A percentile compares a stretch with the other conserved stretches of the same genome.
These are phyloP conservation scores for Lanius ludovicianus DNA, from an alignment of 2,113 vertebrate genomes.

Conservation along the genomic window DNA sequence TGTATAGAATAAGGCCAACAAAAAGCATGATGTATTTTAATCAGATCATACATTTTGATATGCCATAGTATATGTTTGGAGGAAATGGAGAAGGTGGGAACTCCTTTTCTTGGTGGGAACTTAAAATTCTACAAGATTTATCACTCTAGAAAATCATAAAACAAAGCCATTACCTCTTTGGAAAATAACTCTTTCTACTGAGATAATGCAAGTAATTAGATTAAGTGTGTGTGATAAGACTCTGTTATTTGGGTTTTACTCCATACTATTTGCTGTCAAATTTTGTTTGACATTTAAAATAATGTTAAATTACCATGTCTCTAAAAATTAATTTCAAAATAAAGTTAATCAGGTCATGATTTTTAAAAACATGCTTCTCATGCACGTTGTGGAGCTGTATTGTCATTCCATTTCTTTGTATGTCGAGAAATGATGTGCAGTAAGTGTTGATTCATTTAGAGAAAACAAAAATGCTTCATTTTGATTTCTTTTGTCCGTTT, in stretches of 20 bases:
- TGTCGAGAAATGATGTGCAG: neutral
- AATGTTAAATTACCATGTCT: neutral
- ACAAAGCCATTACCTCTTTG: neutral
- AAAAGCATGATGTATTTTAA: neutral
- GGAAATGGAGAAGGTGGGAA: conserved; percentile 53
- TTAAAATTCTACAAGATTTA: neutral
- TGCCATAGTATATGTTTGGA: conserved; percentile 54
- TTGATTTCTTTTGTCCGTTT: conserved; percentile 70
- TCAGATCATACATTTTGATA: neutral
- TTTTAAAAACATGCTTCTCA: conserved; percentile 24
- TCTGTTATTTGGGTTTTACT: neutral
- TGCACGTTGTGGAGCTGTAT: neutral
- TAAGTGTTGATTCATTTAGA: conserved; percentile 48
- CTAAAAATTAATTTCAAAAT: neutral
- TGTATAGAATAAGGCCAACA: neutral
- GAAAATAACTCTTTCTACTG: neutral
- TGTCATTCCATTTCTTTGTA: conserved; percentile 50
- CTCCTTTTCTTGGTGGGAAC: neutral
- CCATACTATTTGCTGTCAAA: neutral
- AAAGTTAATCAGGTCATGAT: neutral
- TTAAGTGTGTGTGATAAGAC: neutral
- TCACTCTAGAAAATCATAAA: neutral
- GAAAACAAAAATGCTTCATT: conserved; percentile 62
- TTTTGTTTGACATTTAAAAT: neutral
- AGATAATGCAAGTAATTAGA: neutral